Conservation (phyloP, 2,888 invertebrate genomes). For the Drosophila anomalata region DNA sequence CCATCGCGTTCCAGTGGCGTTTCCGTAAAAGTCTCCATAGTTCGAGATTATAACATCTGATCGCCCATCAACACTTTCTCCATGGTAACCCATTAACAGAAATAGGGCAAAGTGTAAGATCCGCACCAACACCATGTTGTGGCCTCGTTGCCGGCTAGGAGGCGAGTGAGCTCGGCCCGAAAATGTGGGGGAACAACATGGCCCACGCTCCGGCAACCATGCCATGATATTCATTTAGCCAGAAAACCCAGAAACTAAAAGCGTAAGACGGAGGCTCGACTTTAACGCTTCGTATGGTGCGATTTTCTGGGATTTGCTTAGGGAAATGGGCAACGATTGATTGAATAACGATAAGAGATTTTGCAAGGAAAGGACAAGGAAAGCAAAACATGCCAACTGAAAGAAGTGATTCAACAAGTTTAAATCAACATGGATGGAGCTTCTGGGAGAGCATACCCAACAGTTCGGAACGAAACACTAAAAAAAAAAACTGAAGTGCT, state of each 20-base stretch:
- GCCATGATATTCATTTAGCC: conserved; percentile 59
- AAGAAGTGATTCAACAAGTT: conserved; percentile 27
- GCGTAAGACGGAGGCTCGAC: conserved; percentile 15
- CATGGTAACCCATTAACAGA: conserved; percentile 37
- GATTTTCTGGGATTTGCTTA: conserved; percentile 4
- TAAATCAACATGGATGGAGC: conserved; percentile 6
- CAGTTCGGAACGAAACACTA: conserved; percentile 8
- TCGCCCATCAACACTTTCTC: conserved; percentile 40
- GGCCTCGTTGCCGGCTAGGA: conserved; percentile 28
- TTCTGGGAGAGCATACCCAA: conserved; percentile 2
- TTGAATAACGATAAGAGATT: conserved; percentile 20
- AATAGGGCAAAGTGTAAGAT: conserved; percentile 27
- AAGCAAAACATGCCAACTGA: conserved; percentile 24
- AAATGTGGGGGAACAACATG: conserved; percentile 55
- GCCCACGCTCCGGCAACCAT: conserved; percentile 53
- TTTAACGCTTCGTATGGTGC: conserved; percentile 29
- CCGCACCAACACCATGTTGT: conserved; percentile 41
- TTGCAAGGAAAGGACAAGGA: neutral
- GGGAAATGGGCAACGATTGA: conserved; percentile 24
- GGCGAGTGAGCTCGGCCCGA: conserved; percentile 21
- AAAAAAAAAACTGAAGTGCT: conserved; percentile 17
- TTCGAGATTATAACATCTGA: conserved; percentile 7
- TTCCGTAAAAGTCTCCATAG: conserved; percentile 50
- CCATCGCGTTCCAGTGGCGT: conserved; percentile 47
- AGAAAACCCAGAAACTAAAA: conserved; percentile 15